Conservation (phyloP, 1,140 invertebrate species). For the Centruroides sculpturatus region DNA sequence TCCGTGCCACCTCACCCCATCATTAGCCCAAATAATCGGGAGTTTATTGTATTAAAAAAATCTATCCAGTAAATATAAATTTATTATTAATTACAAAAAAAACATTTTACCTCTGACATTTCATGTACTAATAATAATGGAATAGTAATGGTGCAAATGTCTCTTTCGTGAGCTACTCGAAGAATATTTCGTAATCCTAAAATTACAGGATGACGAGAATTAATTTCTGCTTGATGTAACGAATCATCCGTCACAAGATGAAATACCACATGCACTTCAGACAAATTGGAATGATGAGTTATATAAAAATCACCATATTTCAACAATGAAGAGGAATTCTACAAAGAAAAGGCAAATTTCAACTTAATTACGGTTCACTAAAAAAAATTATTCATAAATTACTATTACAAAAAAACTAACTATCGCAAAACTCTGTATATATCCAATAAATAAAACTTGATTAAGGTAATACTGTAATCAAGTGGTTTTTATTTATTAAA, state of each 20-base stretch:
- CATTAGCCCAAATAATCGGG: no score
- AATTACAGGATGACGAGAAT: constrained; percentile 83
- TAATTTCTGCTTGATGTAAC: constrained; percentile 59
- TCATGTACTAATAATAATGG: constrained; percentile 78
- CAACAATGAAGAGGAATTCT: constrained; percentile 1
- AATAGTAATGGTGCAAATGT: constrained; percentile 82
- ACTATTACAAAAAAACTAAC: no score
- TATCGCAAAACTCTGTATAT: no score
- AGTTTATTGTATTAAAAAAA: no score
- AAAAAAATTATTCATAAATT: no score
- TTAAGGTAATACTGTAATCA: no score
- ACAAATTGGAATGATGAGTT: constrained; percentile 88
- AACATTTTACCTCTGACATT: constrained; percentile 14
- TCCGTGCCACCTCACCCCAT: no score
- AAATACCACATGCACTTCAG: constrained; percentile 86
- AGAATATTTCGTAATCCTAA: constrained; percentile 86
- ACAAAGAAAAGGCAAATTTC: no score
- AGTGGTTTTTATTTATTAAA: no score
- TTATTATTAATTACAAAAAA: background rate
- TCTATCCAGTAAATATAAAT: no score
- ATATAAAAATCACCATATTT: constrained; percentile 86
- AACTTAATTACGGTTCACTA: no score
- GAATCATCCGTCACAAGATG: constrained; percentile 70
- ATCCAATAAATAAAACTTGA: no score
- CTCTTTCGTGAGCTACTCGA: constrained; percentile 81